Conservation (phyloP, 2,888 invertebrate genomes). For the Volucella zonaria region DNA sequence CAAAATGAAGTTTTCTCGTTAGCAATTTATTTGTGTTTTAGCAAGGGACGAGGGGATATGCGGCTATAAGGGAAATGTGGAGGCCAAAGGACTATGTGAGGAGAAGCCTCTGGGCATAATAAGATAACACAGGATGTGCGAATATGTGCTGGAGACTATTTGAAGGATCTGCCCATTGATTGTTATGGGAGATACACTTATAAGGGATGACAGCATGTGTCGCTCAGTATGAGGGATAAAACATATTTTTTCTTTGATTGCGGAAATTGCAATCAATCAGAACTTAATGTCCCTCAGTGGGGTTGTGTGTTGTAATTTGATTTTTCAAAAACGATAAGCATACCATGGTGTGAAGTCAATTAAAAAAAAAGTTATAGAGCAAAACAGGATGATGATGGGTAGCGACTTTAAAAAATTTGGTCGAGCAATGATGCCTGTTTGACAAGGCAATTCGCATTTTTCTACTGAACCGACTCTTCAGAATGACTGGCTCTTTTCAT, state of each 20-base stretch:
- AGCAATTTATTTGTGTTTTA: constrained; percentile 74
- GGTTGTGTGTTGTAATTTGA: constrained; percentile 64
- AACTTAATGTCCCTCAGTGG: constrained; percentile 69
- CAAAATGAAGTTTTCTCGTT: constrained; percentile 74
- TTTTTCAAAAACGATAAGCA: constrained; percentile 48
- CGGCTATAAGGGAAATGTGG: background rate
- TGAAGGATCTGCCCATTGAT: constrained; percentile 70
- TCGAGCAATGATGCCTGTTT: too few species aligned
- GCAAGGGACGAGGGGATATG: constrained; percentile 22
- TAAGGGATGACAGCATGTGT: constrained; percentile 54
- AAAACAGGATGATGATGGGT: too few species aligned
- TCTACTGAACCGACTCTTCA: too few species aligned
- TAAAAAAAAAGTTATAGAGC: too few species aligned
- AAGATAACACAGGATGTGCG: constrained; percentile 68
- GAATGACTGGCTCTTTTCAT: rapidly evolving
- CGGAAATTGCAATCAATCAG: constrained; percentile 72
- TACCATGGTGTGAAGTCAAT: too few species aligned
- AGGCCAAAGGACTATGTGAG: constrained; percentile 11
- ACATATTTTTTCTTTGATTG: constrained; percentile 70
- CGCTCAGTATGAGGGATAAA: constrained; percentile 7
- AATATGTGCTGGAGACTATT: constrained; percentile 61
- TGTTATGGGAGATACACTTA: constrained; percentile 63
- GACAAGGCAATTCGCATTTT: too few species aligned
- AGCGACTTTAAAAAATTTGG: too few species aligned
- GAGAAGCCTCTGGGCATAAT: constrained; percentile 70